Evolutionary conservation across 2,888 invertebrate genomes (phyloP).

Genomic region (Coremacera marginata): DNA sequence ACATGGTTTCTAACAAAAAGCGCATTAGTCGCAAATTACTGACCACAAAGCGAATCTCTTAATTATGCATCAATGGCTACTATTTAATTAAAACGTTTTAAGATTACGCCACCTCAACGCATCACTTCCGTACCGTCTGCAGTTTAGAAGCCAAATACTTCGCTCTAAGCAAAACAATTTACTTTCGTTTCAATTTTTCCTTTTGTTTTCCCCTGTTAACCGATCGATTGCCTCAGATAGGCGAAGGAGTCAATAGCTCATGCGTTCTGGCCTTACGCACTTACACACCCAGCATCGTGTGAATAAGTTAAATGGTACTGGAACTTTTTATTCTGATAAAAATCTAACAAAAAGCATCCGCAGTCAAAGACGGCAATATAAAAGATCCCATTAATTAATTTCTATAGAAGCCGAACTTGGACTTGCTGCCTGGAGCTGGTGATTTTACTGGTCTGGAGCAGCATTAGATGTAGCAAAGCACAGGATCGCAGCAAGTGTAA

Average conservation of each 20-base stretch:
- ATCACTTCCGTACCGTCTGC: background rate
- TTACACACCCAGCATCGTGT: background rate
- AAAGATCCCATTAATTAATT: conserved; percentile 37
- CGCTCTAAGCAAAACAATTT: background rate
- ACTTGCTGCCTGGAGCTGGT: too few relatives aligned
- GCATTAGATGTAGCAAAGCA: background rate
- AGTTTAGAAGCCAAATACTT: background rate
- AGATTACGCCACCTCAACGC: conserved; percentile 28
- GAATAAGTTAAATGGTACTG: background rate
- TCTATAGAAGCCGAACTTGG: background rate
- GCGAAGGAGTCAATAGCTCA: conserved; percentile 2
- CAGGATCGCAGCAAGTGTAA: too few relatives aligned
- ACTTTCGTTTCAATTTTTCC: background rate
- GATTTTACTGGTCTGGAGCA: too few relatives aligned
- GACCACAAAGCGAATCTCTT: conserved; percentile 27
- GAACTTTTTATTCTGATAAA: conserved; percentile 12
- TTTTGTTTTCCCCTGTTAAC: background rate
- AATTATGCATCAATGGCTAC: conserved; percentile 30
- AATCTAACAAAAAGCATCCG: conserved; percentile 24
- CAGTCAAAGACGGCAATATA: conserved; percentile 26
- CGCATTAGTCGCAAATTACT: conserved; percentile 30
- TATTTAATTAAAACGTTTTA: conserved; percentile 37
- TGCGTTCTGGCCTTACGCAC: conserved; percentile 1
- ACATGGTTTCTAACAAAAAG: background rate
- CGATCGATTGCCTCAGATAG: background rate